A percentile compares a stretch with the other conserved stretches of the same genome.
phyloP scores from a whole-genome alignment of 2,797 vertebrate genomes.

The Falco cherrug region DNA sequence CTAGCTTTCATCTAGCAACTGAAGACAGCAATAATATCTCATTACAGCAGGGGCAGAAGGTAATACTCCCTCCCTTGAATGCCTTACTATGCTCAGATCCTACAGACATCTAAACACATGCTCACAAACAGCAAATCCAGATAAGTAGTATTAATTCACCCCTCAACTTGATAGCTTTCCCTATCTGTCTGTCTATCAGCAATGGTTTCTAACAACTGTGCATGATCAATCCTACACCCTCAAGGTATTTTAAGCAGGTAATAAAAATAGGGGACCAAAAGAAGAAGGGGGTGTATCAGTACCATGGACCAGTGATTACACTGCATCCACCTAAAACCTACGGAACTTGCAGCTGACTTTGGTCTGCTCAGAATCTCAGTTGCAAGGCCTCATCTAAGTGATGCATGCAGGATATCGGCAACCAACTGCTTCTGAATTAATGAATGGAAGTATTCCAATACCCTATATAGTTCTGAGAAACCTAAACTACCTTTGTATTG shows the following conservation, averaged over 20 bases:
- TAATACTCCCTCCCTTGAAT: neutral
- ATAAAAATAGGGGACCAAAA: neutral
- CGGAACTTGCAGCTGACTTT: neutral
- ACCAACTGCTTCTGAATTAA: neutral
- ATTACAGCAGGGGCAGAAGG: neutral
- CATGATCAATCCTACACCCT: neutral
- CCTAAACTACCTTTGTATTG: neutral
- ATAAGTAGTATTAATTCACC: neutral
- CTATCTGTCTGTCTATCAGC: neutral
- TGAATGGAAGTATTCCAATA: neutral
- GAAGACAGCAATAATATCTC: neutral
- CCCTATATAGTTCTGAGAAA: rapidly evolving
- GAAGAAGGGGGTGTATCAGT: neutral
- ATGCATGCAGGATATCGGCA: neutral
- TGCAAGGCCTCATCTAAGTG: neutral
- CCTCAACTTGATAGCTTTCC: neutral
- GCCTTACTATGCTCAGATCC: neutral
- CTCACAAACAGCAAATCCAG: neutral
- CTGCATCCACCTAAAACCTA: neutral
- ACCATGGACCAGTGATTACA: neutral
- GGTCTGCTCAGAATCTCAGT: neutral
- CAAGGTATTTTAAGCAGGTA: neutral
- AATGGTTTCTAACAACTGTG: neutral
- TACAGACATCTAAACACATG: neutral
- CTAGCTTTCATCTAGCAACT: neutral